These are phyloP conservation scores for Trachelus stipa DNA, from an alignment of 2,888 invertebrate genomes.

Conservation along the genomic window DNA sequence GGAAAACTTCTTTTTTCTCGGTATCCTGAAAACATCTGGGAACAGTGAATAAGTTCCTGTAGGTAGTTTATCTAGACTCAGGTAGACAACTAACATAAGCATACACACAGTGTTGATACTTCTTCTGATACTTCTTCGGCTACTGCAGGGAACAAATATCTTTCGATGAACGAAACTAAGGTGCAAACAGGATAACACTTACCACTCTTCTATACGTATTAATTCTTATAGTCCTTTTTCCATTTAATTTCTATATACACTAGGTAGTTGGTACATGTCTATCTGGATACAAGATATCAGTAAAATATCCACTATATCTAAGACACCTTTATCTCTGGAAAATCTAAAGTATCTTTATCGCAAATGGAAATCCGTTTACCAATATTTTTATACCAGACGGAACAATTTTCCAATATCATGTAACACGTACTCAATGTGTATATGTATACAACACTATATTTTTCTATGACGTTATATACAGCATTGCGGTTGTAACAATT, in stretches of 20 bases:
- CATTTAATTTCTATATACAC: not conserved
- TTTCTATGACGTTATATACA: not conserved
- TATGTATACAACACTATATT: not conserved
- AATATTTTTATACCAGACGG: not conserved
- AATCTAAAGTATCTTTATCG: not conserved
- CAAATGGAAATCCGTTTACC: slow-evolving; percentile 10
- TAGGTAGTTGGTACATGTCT: not conserved
- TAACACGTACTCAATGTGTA: not conserved
- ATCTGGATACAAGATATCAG: not conserved
- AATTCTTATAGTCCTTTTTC: not conserved
- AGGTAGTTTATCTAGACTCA: not conserved
- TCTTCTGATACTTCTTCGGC: not conserved
- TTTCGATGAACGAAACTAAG: not conserved
- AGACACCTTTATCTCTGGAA: not conserved
- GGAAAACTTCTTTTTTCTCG: not conserved
- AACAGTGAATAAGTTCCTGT: not conserved
- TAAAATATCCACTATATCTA: slow-evolving; percentile 3
- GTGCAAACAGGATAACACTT: not conserved
- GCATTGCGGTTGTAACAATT: not conserved
- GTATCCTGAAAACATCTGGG: not conserved
- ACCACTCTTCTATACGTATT: not conserved
- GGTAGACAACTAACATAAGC: not conserved
- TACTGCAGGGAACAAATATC: not conserved
- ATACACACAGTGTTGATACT: not conserved
- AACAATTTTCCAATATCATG: not conserved